phyloP scores from a whole-genome alignment of 2,888 invertebrate genomes.

The Apodemia mormo region DNA sequence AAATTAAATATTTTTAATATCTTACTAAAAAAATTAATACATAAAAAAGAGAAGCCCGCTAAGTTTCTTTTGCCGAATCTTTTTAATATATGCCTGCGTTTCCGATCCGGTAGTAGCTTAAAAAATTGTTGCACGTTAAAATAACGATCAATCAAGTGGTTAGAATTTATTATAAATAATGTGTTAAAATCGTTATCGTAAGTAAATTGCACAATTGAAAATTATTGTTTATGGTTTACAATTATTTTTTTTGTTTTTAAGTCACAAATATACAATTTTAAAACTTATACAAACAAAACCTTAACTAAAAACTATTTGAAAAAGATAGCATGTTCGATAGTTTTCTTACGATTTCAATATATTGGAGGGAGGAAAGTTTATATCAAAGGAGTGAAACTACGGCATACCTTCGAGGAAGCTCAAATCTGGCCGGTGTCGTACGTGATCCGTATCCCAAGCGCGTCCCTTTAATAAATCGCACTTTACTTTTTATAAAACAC shows the following conservation, averaged over 20 bases:
- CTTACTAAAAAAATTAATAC: too few species aligned
- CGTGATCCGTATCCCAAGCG: slow-evolving; percentile 58
- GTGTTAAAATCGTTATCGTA: too few species aligned
- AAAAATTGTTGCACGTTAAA: too few species aligned
- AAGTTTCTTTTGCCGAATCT: too few species aligned
- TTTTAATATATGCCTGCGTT: too few species aligned
- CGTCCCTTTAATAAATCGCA: slow-evolving; percentile 74
- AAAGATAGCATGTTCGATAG: slow-evolving; percentile 40
- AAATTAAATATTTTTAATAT: too few species aligned
- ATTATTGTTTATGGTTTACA: too few species aligned
- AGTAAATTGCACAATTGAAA: too few species aligned
- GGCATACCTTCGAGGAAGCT: slow-evolving; percentile 55
- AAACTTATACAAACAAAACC: slow-evolving; percentile 29
- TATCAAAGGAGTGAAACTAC: slow-evolving; percentile 56
- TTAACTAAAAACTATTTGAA: slow-evolving; percentile 41
- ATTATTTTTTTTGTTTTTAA: not conserved
- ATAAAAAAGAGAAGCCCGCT: too few species aligned
- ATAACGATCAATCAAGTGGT: too few species aligned
- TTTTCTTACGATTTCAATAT: slow-evolving; percentile 70
- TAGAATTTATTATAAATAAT: too few species aligned
- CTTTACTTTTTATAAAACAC: slow-evolving; percentile 71
- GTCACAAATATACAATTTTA: not conserved
- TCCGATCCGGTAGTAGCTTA: too few species aligned
- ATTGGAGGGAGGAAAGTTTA: slow-evolving; percentile 59
- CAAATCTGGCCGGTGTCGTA: slow-evolving; percentile 65